These are phyloP conservation scores for Scortum barcoo DNA, from an alignment of 2,113 vertebrate species.

Conservation along the genomic window DNA sequence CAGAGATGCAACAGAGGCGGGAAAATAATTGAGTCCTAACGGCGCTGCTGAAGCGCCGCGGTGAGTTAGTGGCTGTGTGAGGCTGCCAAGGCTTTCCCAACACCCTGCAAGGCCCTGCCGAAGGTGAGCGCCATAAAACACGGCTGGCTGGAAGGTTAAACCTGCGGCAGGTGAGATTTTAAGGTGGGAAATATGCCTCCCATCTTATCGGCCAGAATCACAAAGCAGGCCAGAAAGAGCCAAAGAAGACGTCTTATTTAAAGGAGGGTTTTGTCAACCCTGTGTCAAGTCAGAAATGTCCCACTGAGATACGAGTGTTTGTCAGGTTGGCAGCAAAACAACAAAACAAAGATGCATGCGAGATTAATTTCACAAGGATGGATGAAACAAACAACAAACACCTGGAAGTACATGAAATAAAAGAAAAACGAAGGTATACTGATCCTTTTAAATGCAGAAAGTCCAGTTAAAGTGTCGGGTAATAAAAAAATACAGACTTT, in stretches of 20 bases:
- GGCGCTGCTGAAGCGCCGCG: constrained; percentile 29
- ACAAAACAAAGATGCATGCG: background rate
- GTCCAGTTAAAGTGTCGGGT: no score
- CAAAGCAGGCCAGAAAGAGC: constrained; percentile 20
- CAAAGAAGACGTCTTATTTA: background rate
- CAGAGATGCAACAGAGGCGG: constrained; percentile 56
- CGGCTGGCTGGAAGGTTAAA: constrained; percentile 65
- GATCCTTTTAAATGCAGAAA: no score
- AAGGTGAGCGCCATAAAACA: constrained; percentile 79
- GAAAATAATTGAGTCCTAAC: constrained; percentile 73
- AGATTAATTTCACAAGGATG: background rate
- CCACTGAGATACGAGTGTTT: background rate
- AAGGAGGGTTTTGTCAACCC: background rate
- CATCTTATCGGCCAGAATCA: constrained; percentile 40
- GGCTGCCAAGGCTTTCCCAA: constrained; percentile 71
- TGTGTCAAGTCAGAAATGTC: background rate
- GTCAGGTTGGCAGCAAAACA: background rate
- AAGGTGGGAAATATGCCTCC: constrained; percentile 31
- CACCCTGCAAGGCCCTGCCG: constrained; percentile 63
- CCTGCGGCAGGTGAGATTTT: constrained; percentile 59
- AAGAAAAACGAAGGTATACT: no score
- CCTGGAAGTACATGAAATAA: background rate
- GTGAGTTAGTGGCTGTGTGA: constrained; percentile 72
- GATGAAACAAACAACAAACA: no score
- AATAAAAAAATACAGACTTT: background rate